Conservation (phyloP, 2,888 invertebrate species). For the Nasonia oneida region DNA sequence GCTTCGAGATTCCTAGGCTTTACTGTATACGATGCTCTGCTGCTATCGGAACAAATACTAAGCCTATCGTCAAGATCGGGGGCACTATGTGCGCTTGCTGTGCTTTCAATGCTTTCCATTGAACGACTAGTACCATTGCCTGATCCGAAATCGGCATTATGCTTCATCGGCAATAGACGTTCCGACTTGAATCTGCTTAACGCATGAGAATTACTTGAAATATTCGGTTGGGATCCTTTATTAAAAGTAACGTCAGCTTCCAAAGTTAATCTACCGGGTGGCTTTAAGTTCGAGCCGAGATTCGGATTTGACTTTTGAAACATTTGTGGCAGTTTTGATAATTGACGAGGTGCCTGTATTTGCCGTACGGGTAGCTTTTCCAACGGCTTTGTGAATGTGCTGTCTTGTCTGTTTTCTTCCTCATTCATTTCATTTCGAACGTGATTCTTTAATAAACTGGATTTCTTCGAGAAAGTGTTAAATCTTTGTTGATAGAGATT, state of each 20-base stretch:
- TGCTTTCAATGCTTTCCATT: conserved; percentile 77
- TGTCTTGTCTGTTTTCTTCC: conserved; percentile 29
- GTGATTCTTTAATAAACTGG: conserved; percentile 57
- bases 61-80: conserved; percentile 76
- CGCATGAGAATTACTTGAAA: conserved; percentile 66
- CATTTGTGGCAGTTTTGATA: conserved; percentile 73
- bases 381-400: conserved; percentile 57
- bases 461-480: conserved; percentile 71
- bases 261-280: conserved; percentile 57
- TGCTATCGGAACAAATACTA: conserved; percentile 75
- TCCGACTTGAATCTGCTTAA: conserved; percentile 73
- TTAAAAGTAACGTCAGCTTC: conserved; percentile 67
- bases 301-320: conserved; percentile 78
- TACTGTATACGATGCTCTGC: conserved; percentile 72
- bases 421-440: conserved; percentile 2
- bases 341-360: conserved; percentile 66
- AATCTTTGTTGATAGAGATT: conserved; percentile 65
- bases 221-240: conserved; percentile 71
- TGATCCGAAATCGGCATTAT: conserved; percentile 67
- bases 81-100: conserved; percentile 75
- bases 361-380: conserved; percentile 65
- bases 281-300: conserved; percentile 71
- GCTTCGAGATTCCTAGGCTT: conserved; percentile 70
- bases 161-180: conserved; percentile 68
- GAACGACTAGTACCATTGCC: conserved; percentile 70